A percentile compares a stretch with the other conserved stretches of the same genome.
Evolutionary conservation across 2,888 invertebrate species (phyloP).

Genomic region (Nephrotoma guestfalica): DNA sequence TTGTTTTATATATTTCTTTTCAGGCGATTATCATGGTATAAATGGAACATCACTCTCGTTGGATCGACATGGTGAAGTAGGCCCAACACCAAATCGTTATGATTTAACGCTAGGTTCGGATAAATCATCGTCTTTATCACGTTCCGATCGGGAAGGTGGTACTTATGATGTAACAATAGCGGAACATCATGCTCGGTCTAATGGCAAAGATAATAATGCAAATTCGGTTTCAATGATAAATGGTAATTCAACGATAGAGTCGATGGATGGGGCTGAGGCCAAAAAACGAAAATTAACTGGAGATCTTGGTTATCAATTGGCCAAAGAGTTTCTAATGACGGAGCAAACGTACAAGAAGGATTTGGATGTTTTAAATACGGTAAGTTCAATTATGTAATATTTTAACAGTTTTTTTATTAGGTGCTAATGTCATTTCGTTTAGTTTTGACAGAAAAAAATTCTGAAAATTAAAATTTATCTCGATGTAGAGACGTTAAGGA

Average conservation of each 20-base stretch:
- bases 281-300: conserved; percentile 43
- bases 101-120: conserved; percentile 30
- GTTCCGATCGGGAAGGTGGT: conserved; percentile 26
- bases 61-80: conserved; percentile 28
- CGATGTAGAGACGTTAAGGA: too few relatives aligned
- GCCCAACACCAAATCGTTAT: conserved; percentile 23
- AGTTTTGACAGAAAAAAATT: too few relatives aligned
- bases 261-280: conserved; percentile 20
- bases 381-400: conserved; percentile 33
- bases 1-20: conserved; percentile 5
- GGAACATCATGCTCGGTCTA: conserved; percentile 6
- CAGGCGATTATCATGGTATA: conserved; percentile 30
- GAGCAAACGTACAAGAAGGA: conserved; percentile 92
- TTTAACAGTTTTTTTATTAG: not conserved
- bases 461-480: too few relatives aligned
- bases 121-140: conserved; percentile 30
- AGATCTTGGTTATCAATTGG: conserved; percentile 66
- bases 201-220: conserved; percentile 6
- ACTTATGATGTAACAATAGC: conserved; percentile 23
- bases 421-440: too few relatives aligned
- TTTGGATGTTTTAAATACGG: conserved; percentile 77
- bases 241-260: conserved; percentile 7
- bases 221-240: not conserved
- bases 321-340: conserved; percentile 89
- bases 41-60: conserved; percentile 30